These are phyloP conservation scores for Rhysida immarginata DNA, from an alignment of 1,140 invertebrate genomes.

Conservation along the genomic window DNA sequence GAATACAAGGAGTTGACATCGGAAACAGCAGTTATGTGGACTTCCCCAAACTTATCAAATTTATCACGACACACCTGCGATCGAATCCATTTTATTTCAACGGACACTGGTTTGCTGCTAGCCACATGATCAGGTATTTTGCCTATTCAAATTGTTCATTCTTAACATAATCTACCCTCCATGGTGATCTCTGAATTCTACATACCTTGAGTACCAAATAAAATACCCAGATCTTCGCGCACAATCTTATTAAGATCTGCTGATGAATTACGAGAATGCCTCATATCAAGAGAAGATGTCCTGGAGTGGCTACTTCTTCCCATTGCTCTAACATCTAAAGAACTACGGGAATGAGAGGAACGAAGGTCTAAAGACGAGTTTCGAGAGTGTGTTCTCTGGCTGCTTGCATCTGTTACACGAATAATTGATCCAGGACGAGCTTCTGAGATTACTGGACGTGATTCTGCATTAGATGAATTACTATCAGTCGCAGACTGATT, in stretches of 20 bases:
- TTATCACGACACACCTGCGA: too few relatives aligned
- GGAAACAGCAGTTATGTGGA: too few relatives aligned
- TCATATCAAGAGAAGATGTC: slow-evolving; percentile 50
- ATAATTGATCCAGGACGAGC: slow-evolving; percentile 35
- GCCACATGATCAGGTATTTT: too few relatives aligned
- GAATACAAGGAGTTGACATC: too few relatives aligned
- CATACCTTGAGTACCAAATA: slow-evolving; percentile 15
- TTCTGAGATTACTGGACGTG: slow-evolving; percentile 7
- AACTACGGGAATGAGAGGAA: slow-evolving; percentile 15
- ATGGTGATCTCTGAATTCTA: too few relatives aligned
- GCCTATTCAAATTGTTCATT: too few relatives aligned
- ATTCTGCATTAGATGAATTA: neutral
- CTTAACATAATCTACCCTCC: too few relatives aligned
- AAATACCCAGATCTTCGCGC: slow-evolving; percentile 15
- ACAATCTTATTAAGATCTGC: slow-evolving; percentile 54
- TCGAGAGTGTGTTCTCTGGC: slow-evolving; percentile 39
- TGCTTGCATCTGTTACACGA: slow-evolving; percentile 28
- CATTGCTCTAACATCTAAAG: slow-evolving; percentile 18
- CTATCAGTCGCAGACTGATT: neutral
- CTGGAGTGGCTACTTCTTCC: slow-evolving; percentile 49
- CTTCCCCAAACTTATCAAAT: too few relatives aligned
- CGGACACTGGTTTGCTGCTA: too few relatives aligned
- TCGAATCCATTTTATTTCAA: too few relatives aligned
- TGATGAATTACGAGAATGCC: slow-evolving; percentile 59
- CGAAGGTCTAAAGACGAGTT: slow-evolving; percentile 66